Percentiles rank a stretch among this genome's conserved stretches.
phyloP scores from a whole-genome alignment of 2,797 vertebrate genomes.

The Graptemys geographica region DNA sequence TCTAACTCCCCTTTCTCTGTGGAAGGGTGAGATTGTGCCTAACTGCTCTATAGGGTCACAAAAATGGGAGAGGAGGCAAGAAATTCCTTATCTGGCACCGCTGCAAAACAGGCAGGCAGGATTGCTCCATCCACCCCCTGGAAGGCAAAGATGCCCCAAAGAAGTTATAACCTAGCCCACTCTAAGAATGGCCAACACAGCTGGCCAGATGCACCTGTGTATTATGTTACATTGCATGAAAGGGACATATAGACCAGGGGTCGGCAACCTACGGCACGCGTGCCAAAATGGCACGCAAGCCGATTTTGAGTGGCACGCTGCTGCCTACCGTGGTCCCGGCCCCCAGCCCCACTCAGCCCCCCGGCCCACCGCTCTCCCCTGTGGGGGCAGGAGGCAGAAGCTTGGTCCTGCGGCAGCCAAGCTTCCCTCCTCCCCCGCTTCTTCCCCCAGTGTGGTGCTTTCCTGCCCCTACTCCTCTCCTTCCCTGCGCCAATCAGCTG shows the following conservation, averaged over 20 bases:
- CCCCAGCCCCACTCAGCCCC: too few species aligned
- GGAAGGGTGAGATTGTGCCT: neutral
- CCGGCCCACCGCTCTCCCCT: too few species aligned
- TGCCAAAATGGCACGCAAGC: too few species aligned
- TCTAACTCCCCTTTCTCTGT: neutral
- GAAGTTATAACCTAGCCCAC: neutral
- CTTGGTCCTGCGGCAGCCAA: too few species aligned
- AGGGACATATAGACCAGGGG: neutral
- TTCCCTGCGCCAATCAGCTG: too few species aligned
- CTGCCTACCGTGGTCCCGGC: too few species aligned
- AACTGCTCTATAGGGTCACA: accelerated
- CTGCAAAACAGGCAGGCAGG: neutral
- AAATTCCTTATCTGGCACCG: neutral
- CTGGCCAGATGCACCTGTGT: neutral
- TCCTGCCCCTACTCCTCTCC: too few species aligned
- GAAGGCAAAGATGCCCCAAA: neutral
- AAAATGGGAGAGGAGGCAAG: neutral
- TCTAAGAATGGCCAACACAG: neutral
- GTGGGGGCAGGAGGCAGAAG: too few species aligned
- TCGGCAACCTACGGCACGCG: too few species aligned
- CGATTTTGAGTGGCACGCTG: too few species aligned
- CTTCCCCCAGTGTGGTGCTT: too few species aligned
- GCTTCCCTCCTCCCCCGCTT: too few species aligned
- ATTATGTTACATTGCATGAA: neutral
- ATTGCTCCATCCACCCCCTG: neutral